Conservation (phyloP, 2,797 vertebrate genomes). For the Enteromius unitaeniatus region DNA sequence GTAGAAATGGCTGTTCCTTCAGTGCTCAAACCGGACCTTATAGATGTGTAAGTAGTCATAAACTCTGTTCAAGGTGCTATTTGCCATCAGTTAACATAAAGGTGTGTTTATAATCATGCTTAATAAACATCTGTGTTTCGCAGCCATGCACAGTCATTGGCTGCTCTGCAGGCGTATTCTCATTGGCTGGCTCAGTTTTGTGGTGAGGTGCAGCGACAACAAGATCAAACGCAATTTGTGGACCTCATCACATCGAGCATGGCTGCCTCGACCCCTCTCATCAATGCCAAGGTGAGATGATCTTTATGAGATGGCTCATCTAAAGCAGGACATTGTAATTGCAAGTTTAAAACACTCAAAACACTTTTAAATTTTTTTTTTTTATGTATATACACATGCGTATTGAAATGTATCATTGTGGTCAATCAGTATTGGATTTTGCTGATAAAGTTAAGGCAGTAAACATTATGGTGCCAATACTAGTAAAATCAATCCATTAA, state of each 20-base stretch:
- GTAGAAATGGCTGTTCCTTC: constrained; percentile 97
- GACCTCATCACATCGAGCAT: constrained; percentile 91
- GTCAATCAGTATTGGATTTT: not conserved
- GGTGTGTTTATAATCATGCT: constrained; percentile 12
- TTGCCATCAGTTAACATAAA: not conserved
- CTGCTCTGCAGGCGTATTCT: constrained; percentile 94
- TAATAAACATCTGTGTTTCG: constrained; percentile 32
- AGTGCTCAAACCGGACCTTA: constrained; percentile 95
- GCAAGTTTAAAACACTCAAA: not conserved
- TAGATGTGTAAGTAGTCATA: constrained; percentile 90
- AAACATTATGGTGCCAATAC: not conserved
- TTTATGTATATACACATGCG: not conserved
- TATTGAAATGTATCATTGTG: not conserved
- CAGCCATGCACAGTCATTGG: constrained; percentile 93
- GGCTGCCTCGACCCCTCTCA: constrained; percentile 90
- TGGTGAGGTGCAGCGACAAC: constrained; percentile 89
- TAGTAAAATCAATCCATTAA: not conserved
- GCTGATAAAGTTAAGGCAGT: not conserved
- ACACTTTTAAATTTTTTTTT: not conserved
- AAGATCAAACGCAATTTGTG: constrained; percentile 89
- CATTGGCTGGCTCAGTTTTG: constrained; percentile 98
- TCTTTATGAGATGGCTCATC: not conserved
- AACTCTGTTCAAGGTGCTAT: not conserved
- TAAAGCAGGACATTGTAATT: not conserved
- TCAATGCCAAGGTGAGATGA: constrained; percentile 82